phyloP scores from a whole-genome alignment of 2,797 vertebrate genomes.

The Chlorospingus semifuscus region DNA sequence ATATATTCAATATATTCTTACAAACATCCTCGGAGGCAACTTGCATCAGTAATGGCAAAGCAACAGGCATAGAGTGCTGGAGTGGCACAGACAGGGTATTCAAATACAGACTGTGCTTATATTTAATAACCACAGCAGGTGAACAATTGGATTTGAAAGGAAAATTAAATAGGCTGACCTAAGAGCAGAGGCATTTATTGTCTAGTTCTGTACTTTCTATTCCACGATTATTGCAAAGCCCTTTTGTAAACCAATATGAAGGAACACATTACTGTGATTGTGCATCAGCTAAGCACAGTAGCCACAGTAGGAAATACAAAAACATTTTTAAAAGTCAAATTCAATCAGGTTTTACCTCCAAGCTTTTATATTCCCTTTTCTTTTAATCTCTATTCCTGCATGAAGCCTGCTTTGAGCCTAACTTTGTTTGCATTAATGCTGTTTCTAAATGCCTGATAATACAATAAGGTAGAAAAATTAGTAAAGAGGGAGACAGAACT shows the following conservation, averaged over 20 bases:
- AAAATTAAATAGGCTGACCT: slow-evolving; percentile 74
- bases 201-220: slow-evolving; percentile 45
- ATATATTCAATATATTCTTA: too few relatives aligned
- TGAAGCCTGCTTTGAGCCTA: background rate
- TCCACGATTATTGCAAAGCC: slow-evolving; percentile 56
- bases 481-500: background rate
- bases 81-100: slow-evolving; percentile 37
- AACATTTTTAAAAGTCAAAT: slow-evolving; percentile 61
- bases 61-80: slow-evolving; percentile 20
- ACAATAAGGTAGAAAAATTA: slow-evolving; percentile 10
- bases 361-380: slow-evolving; percentile 23
- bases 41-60: slow-evolving; percentile 35
- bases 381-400: slow-evolving; percentile 42
- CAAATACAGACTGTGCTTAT: slow-evolving; percentile 48
- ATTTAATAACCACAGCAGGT: slow-evolving; percentile 70
- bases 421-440: background rate
- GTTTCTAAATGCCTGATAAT: slow-evolving; percentile 4
- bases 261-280: slow-evolving; percentile 37
- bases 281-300: slow-evolving; percentile 42
- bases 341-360: slow-evolving; percentile 53
- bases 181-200: slow-evolving; percentile 61
- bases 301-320: slow-evolving; percentile 53
- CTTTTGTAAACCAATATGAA: slow-evolving; percentile 62
- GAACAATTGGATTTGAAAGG: slow-evolving; percentile 71
- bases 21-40: background rate